A percentile compares a stretch with the other conserved stretches of the same genome.
Evolutionary conservation across 2,797 vertebrate species (phyloP).

Genomic region (Merluccius polli): DNA sequence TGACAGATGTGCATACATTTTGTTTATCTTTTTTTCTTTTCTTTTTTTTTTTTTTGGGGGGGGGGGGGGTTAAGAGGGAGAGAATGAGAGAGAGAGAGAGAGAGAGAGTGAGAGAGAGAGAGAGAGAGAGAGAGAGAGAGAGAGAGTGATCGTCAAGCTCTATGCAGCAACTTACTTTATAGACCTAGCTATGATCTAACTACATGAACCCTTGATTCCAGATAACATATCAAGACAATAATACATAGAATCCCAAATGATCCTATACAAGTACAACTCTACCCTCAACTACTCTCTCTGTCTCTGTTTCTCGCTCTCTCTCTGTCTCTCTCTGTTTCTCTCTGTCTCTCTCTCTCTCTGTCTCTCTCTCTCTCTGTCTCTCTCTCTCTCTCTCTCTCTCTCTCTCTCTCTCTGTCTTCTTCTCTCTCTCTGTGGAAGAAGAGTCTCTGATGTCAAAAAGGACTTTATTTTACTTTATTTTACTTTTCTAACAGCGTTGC

Average conservation of each 20-base stretch:
- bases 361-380: too few species aligned
- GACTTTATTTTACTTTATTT: constrained; percentile 61
- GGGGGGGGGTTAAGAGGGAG: constrained; percentile 13
- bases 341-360: too few species aligned
- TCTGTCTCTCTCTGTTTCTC: constrained; percentile 44
- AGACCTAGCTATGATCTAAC: not conserved
- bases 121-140: constrained; percentile 14
- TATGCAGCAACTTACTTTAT: constrained; percentile 9
- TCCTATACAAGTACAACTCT: constrained; percentile 1
- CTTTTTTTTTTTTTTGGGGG: constrained; percentile 22
- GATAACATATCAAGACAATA: not conserved
- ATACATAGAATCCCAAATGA: not conserved
- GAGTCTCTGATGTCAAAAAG: constrained; percentile 48
- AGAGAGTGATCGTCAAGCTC: constrained; percentile 30
- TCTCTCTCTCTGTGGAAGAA: constrained; percentile 23
- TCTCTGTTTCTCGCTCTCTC: constrained; percentile 32
- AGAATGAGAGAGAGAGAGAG: constrained; percentile 34
- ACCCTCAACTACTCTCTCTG: constrained; percentile 17
- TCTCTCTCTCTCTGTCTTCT: too few species aligned
- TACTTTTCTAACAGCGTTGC: not conserved
- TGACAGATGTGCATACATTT: constrained; percentile 63
- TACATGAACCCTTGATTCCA: not conserved
- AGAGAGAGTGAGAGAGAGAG: constrained; percentile 50
- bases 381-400: too few species aligned
- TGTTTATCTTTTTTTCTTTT: constrained; percentile 36